A percentile compares a stretch with the other conserved stretches of the same genome.
Conservation (phyloP, 2,797 vertebrate genomes). For the Cyprinodon diabolis region DNA sequence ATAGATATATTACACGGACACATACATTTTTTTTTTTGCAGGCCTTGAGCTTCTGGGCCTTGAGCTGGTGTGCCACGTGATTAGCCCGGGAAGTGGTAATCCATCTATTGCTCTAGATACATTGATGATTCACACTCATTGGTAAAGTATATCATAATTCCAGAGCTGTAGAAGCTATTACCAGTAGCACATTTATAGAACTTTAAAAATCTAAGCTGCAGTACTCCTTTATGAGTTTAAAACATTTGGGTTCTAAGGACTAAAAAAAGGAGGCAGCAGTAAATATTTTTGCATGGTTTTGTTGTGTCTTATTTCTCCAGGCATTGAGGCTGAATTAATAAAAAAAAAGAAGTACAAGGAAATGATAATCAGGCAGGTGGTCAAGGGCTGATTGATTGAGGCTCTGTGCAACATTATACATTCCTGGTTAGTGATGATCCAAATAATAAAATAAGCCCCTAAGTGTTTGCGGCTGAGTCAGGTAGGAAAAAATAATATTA, state of each 20-base stretch:
- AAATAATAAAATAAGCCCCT: conserved; percentile 9
- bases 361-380: conserved; percentile 22
- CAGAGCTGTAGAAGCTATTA: background rate
- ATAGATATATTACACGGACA: background rate
- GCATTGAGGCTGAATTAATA: conserved; percentile 18
- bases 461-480: conserved; percentile 11
- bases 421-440: background rate
- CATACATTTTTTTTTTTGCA: background rate
- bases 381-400: conserved; percentile 9
- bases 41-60: background rate
- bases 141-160: background rate
- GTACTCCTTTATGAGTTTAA: background rate
- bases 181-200: background rate
- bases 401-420: background rate
- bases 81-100: background rate
- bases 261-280: background rate
- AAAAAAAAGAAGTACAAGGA: conserved; percentile 17
- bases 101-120: background rate
- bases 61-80: background rate
- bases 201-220: background rate
- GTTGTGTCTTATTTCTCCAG: background rate
- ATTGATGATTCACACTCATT: background rate
- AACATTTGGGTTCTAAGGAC: background rate
- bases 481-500: conserved; percentile 5
- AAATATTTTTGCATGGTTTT: background rate